These are phyloP conservation scores for Zophobas atratus DNA, from an alignment of 1,140 invertebrate species.

Conservation along the genomic window DNA sequence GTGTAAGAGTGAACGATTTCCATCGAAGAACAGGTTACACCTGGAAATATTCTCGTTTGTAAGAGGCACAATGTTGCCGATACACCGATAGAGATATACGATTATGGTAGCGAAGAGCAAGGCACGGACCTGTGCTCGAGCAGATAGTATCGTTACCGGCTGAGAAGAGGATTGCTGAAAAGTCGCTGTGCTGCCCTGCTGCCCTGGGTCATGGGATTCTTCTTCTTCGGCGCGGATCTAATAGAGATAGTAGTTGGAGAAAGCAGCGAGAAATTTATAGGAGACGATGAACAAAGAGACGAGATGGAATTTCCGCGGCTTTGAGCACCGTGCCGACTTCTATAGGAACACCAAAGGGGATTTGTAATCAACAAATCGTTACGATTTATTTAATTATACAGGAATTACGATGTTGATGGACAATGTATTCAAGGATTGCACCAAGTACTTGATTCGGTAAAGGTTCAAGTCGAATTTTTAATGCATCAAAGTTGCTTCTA, in stretches of 20 bases:
- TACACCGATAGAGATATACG: conserved; percentile 54
- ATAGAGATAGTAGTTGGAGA: conserved; percentile 32
- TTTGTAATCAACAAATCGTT: too few species aligned
- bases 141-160: conserved; percentile 48
- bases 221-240: conserved; percentile 32
- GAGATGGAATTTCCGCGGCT: too few species aligned
- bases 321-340: too few species aligned
- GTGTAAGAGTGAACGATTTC: conserved; percentile 41
- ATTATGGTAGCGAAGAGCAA: conserved; percentile 52
- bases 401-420: too few species aligned
- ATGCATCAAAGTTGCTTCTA: too few species aligned
- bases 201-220: conserved; percentile 29
- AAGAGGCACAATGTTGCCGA: conserved; percentile 47
- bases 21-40: conserved; percentile 34
- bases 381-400: too few species aligned
- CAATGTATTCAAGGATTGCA: too few species aligned
- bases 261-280: conserved; percentile 31
- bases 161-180: conserved; percentile 17
- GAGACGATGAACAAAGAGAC: too few species aligned
- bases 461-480: too few species aligned
- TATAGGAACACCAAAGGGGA: too few species aligned
- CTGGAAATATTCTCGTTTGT: conserved; percentile 49
- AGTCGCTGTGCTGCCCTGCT: not conserved
- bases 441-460: too few species aligned
- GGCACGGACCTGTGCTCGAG: conserved; percentile 44